phyloP scores from a whole-genome alignment of 2,888 invertebrate species.

The Lasioglossum figueresi region DNA sequence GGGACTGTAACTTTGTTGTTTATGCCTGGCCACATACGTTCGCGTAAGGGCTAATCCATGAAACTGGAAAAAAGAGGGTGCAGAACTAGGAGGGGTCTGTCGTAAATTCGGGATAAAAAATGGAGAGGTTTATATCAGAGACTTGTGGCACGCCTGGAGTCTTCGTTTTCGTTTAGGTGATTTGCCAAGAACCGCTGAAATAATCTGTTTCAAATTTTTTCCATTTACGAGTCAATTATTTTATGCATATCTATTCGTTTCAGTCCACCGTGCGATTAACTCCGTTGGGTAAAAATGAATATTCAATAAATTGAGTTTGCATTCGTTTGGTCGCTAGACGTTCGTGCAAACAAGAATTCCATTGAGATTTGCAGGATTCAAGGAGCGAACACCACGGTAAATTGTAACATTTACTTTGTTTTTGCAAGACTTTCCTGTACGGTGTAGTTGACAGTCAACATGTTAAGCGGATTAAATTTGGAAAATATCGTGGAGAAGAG shows the following conservation, averaged over 20 bases:
- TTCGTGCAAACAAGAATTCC: too few species aligned
- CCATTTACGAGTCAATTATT: too few species aligned
- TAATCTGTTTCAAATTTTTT: too few species aligned
- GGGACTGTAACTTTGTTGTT: not conserved
- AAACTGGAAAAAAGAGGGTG: not conserved
- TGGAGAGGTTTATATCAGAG: not conserved
- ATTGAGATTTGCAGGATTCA: too few species aligned
- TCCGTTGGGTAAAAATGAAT: too few species aligned
- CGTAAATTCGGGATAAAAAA: not conserved
- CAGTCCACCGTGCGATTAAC: too few species aligned
- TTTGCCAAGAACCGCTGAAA: not conserved
- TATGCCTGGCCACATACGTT: not conserved
- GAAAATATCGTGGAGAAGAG: not conserved
- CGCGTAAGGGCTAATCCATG: conserved; percentile 16
- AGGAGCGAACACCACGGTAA: too few species aligned
- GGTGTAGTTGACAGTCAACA: not conserved
- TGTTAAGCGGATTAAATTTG: not conserved
- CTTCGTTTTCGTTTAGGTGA: not conserved
- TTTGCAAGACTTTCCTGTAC: not conserved
- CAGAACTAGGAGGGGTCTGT: not conserved
- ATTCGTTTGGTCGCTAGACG: too few species aligned
- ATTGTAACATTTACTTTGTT: not conserved
- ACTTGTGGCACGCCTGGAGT: not conserved
- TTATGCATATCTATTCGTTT: too few species aligned
- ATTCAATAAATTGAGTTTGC: too few species aligned